Evolutionary conservation across 2,888 invertebrate genomes (phyloP), one percentile per base, ranked within the genome.

Genomic region (Hirudinaria manillensis): DNA sequence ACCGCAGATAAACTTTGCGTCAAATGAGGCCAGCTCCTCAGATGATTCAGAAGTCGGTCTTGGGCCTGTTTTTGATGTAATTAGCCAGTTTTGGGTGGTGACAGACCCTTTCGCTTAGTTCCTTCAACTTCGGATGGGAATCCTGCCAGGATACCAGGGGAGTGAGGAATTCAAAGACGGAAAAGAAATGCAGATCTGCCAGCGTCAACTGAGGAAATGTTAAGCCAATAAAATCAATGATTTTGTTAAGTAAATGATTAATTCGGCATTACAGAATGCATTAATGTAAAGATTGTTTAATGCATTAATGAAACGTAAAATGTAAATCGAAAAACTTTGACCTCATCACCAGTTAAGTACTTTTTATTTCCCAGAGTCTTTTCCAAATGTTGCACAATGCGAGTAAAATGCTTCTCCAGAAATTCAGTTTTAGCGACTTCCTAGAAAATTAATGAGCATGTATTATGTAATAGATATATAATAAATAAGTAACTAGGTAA

Each of bases 161-260:
- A 36, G 29, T 10, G 2, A 68, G n/a, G 32, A 32, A 29, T 34
- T 68, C 68, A 36, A 68, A 36, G 32, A 68, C 68, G 32, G 32
- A 29, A 36, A 34, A 68, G 36, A 68, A 68, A 36, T 68, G 68
- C 32, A 68, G 68, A 32, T 68, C 68, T n/a, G 68, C 68, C 36
- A 68, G 68, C 16, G 68, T 29, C 32, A 68, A n/a, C 68, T 68
- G 32, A 4, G 10, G 34, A n/a, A 68, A 61, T 61, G 13, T 16
- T n/a, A 7, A 61, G 1, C 13, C 29, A n/a, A 21, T 61, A 61
- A n/a, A 61, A 61, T 27, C 29, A 61, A 24, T 27, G 21, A 53
- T 21, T 53, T 53, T 16, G 21, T 16, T 16, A 53, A 53, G 53
- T 53, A 21, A 53, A 16, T 61, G 29, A 29, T 61, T 61, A 10